phyloP scores from a whole-genome alignment of 2,888 invertebrate genomes.

The Thymelicus sylvestris region DNA sequence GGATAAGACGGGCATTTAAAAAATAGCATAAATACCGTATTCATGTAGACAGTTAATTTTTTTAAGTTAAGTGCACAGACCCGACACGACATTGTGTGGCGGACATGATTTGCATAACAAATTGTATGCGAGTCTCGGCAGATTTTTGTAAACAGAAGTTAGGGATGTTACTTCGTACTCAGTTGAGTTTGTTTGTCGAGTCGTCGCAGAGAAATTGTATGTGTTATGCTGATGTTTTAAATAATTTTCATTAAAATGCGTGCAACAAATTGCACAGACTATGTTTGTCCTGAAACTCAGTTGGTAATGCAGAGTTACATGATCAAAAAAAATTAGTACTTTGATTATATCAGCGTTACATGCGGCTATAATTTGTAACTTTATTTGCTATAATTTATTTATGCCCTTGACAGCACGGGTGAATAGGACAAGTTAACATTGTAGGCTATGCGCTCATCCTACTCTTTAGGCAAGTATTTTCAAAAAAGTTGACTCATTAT shows the following conservation, averaged over 20 bases:
- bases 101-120: constrained; percentile 77
- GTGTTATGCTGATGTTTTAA: background rate
- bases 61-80: background rate
- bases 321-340: no score
- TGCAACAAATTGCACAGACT: background rate
- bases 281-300: no score
- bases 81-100: constrained; percentile 44
- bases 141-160: constrained; percentile 56
- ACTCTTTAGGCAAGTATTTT: no score
- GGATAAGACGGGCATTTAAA: no score
- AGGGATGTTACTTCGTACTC: constrained; percentile 44
- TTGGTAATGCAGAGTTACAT: no score
- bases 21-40: background rate
- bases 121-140: constrained; percentile 73
- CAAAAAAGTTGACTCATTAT: no score
- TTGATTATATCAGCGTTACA: no score
- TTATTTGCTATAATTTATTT: no score
- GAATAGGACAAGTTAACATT: no score
- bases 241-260: background rate
- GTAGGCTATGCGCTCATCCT: no score
- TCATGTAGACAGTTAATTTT: background rate
- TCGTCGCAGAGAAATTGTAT: background rate
- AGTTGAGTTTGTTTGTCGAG: constrained; percentile 26
- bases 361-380: no score
- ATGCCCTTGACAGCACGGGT: no score